Evolutionary conservation across 2,888 invertebrate genomes (phyloP).

Genomic region (Villa cingulata): DNA sequence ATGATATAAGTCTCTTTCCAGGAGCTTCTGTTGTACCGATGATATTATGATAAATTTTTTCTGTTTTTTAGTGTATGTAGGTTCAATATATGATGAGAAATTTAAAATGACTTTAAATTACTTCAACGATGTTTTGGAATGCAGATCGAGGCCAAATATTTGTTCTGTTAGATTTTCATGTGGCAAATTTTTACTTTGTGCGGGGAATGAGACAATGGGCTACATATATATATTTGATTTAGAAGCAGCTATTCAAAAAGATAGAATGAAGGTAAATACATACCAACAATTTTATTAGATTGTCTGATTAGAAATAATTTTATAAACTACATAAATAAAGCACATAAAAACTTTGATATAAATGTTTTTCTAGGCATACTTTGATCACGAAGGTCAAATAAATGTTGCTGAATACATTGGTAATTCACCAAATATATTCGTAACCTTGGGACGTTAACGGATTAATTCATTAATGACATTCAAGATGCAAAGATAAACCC

Average conservation of each 20-base stretch:
- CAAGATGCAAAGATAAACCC: conserved; percentile 50
- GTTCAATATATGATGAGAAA: conserved; percentile 44
- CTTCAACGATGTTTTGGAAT: conserved; percentile 48
- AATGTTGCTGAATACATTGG: conserved; percentile 71
- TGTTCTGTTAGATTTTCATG: conserved; percentile 65
- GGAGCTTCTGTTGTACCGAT: not conserved
- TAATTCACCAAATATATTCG: conserved; percentile 60
- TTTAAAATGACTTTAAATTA: conserved; percentile 46
- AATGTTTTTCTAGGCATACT: conserved; percentile 46
- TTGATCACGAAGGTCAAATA: conserved; percentile 58
- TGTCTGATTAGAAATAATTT: no score
- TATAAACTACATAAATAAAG: not conserved
- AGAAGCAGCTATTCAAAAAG: conserved; percentile 38
- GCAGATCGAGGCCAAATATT: conserved; percentile 59
- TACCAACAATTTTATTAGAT: no score
- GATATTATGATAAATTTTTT: not conserved
- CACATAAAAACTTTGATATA: not conserved
- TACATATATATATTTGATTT: conserved; percentile 61
- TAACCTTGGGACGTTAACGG: conserved; percentile 66
- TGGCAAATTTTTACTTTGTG: conserved; percentile 58
- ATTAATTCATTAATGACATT: conserved; percentile 70
- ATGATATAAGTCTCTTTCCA: no score
- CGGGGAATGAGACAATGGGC: conserved; percentile 70
- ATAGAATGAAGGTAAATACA: conserved; percentile 37
- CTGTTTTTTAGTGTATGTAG: conserved; percentile 25